Conservation (phyloP, 2,797 vertebrate species). For the Brachyalestes nurse region DNA sequence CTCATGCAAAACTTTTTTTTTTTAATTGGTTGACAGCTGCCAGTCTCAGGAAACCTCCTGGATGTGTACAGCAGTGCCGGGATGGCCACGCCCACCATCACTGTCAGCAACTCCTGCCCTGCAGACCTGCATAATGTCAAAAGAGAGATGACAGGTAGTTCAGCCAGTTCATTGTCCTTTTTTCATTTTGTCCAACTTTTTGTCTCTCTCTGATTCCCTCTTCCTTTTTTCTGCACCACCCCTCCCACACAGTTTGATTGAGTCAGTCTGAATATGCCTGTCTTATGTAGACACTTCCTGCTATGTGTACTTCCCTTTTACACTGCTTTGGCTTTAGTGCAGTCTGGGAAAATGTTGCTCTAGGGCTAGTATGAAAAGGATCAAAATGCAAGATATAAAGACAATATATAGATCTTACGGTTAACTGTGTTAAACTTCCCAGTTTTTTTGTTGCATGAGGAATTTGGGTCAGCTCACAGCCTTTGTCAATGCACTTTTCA, state of each 20-base stretch:
- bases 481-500: background rate
- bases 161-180: background rate
- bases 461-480: background rate
- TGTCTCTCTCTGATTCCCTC: constrained; percentile 2
- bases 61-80: constrained; percentile 77
- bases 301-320: constrained; percentile 43
- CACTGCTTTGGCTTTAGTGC: background rate
- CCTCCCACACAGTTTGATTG: background rate
- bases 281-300: constrained; percentile 22
- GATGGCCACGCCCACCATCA: constrained; percentile 73
- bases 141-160: constrained; percentile 78
- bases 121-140: constrained; percentile 84
- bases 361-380: background rate
- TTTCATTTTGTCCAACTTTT: background rate
- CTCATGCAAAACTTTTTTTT: background rate
- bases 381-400: background rate
- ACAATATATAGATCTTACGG: background rate
- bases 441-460: no score
- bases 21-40: constrained; percentile 76
- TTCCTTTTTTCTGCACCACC: constrained; percentile 23
- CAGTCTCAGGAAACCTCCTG: constrained; percentile 81
- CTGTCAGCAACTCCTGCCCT: constrained; percentile 88
- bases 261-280: constrained; percentile 29
- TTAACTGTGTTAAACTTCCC: background rate
- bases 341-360: background rate